A percentile compares a stretch with the other conserved stretches of the same genome.
Conservation (phyloP, 1,140 invertebrate genomes). For the Radopholus similis region DNA sequence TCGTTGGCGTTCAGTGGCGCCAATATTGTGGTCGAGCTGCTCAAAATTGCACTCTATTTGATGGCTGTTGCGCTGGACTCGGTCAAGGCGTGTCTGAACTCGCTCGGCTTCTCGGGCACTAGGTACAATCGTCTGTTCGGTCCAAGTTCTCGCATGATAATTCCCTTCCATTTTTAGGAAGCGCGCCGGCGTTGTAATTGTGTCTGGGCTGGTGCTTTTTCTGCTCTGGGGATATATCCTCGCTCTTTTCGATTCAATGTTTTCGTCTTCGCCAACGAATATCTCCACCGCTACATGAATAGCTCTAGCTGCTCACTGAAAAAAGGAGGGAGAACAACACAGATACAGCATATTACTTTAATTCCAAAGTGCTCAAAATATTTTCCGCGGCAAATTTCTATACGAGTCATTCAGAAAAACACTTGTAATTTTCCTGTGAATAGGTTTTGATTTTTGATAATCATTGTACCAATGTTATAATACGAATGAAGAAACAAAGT, state of each 20-base stretch:
- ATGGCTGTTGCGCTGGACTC: conserved; percentile 43
- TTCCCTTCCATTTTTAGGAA: conserved; percentile 21
- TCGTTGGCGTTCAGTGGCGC: conserved; percentile 31
- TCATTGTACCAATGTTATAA: too few relatives aligned
- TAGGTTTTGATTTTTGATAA: too few relatives aligned
- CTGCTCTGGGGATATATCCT: conserved; percentile 32
- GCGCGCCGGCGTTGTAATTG: conserved; percentile 27
- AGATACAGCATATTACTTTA: too few relatives aligned
- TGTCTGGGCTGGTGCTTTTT: conserved; percentile 18
- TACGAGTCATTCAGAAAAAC: too few relatives aligned
- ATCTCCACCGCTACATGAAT: too few relatives aligned
- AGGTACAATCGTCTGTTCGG: conserved; percentile 25
- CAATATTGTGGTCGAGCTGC: conserved; percentile 44
- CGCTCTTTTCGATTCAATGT: neutral
- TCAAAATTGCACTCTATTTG: conserved; percentile 41
- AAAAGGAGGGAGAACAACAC: too few relatives aligned
- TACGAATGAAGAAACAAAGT: too few relatives aligned
- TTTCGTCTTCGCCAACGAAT: neutral
- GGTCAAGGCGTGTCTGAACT: conserved; percentile 30
- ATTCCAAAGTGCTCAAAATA: too few relatives aligned
- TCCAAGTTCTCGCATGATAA: conserved; percentile 14
- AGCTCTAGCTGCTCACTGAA: too few relatives aligned
- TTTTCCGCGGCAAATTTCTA: too few relatives aligned
- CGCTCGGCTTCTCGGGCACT: conserved; percentile 32
- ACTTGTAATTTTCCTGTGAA: too few relatives aligned